Percentiles rank a stretch among this genome's conserved stretches.
These are phyloP conservation scores for Plotosus lineatus DNA, from an alignment of 2,113 vertebrate species.

Conservation along the genomic window DNA sequence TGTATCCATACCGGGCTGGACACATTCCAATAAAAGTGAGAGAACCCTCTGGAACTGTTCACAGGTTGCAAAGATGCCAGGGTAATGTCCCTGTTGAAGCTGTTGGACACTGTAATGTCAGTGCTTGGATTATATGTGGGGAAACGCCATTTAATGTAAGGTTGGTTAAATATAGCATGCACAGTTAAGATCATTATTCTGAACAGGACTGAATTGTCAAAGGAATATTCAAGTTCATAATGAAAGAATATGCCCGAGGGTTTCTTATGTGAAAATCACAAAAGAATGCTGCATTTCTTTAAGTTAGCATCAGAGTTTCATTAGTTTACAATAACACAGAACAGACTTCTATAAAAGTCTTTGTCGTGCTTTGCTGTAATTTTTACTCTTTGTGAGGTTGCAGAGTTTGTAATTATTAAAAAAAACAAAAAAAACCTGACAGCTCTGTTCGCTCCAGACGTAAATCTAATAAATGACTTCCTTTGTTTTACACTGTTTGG, in stretches of 20 bases:
- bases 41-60: conserved; percentile 35
- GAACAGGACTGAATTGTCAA: conserved; percentile 32
- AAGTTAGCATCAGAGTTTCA: conserved; percentile 34
- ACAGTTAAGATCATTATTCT: conserved; percentile 1
- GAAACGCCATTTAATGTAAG: conserved; percentile 6
- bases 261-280: conserved; percentile 36
- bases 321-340: conserved; percentile 20
- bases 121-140: neutral
- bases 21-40: conserved; percentile 27
- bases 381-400: conserved; percentile 46
- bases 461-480: conserved; percentile 63
- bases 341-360: conserved; percentile 38
- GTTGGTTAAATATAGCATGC: conserved; percentile 10
- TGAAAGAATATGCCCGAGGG: conserved; percentile 5
- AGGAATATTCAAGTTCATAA: conserved; percentile 30
- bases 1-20: conserved; percentile 21
- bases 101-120: conserved; percentile 5
- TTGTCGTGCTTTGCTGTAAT: conserved; percentile 46
- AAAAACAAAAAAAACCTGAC: conserved; percentile 49
- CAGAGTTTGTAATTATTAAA: conserved; percentile 46
- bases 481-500: conserved; percentile 59
- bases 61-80: conserved; percentile 4
- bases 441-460: conserved; percentile 57
- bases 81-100: conserved; percentile 28
- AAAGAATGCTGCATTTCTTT: conserved; percentile 28